Base-by-base conservation (phyloP, 2,113 vertebrate genomes). In the Oceanites oceanicus region DNA sequence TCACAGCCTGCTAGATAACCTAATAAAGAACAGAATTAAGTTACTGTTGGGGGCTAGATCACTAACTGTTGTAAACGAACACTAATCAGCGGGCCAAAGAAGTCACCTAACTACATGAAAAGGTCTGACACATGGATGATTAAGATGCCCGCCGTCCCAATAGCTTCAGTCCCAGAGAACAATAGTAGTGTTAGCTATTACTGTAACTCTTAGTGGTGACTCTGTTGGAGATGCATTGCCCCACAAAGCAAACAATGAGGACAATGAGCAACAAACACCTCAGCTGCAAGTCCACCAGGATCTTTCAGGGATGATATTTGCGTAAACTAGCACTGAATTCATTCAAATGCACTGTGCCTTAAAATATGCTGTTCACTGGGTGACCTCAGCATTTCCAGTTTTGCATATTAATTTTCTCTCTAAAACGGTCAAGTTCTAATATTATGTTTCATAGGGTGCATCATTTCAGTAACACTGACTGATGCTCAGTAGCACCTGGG, bases 381-480 rank as follows among this genome's bases (percentile, higher is more conserved):
- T 68, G 70, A 96, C 90, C 88, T 96, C 95, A 96, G 85, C 92
- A 93, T 89, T 97, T 87, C 75, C 68, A 92, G 55, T 75, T 97
- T 96, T 94, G 78, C 79, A 94, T 94, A 40, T 78, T 78, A 53
- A 53, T 67, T 89, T 87, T 49, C 50, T 73, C n/a, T 55, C 52
- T 79, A 32, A 96, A 98, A 87, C n/a, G 96, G 65, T 61, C 96
- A 97, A 44, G 58, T 74, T 94, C 82, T 96, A 85, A 87, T 90
- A 73, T 52, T 92, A 68, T 84, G 81, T 97, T 96, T 97, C 91
- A 92, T 68, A 94, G 56, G 32, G 40, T 66, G 58, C 90, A 93
- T 86, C 77, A 47, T 91, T 97, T 96, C 95, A 90, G 61, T 68
- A 90, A 92, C 40, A 40, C 90, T 87, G 52, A 93, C 81, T 93